phyloP scores from a whole-genome alignment of 2,113 vertebrate genomes.

The Otocyon megalotis region DNA sequence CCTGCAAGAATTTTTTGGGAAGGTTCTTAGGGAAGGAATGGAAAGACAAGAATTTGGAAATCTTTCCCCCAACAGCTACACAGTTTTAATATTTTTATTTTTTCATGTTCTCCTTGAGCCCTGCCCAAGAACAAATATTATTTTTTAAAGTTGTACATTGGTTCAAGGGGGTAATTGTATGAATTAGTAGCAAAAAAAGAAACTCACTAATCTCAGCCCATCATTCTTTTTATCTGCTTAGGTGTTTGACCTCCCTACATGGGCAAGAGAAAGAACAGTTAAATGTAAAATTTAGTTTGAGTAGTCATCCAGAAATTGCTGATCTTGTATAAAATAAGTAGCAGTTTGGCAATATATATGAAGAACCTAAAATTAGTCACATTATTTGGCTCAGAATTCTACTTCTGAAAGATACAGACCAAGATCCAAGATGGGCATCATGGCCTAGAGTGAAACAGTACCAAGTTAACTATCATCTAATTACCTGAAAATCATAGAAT shows the following conservation, averaged over 20 bases:
- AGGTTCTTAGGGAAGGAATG: background rate
- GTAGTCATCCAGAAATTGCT: background rate
- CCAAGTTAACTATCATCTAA: background rate
- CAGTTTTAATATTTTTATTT: background rate
- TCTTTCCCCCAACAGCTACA: background rate
- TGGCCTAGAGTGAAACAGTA: background rate
- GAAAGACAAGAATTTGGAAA: background rate
- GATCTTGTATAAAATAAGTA: background rate
- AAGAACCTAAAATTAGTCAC: background rate
- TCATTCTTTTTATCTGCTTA: background rate
- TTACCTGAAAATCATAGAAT: background rate
- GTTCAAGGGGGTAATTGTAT: background rate
- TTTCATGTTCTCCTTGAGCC: background rate
- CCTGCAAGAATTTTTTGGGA: background rate
- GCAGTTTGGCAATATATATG: background rate
- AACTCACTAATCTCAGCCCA: background rate
- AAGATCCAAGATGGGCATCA: background rate
- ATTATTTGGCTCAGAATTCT: background rate
- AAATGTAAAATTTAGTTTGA: background rate
- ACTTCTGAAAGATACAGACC: background rate
- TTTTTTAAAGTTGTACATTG: background rate
- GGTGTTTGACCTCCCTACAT: background rate
- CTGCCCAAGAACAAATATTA: background rate
- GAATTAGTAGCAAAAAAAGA: background rate
- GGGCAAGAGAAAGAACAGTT: background rate